Evolutionary conservation across 2,797 vertebrate genomes (phyloP), one percentile per base, ranked within the genome.

Genomic region (Huso huso): DNA sequence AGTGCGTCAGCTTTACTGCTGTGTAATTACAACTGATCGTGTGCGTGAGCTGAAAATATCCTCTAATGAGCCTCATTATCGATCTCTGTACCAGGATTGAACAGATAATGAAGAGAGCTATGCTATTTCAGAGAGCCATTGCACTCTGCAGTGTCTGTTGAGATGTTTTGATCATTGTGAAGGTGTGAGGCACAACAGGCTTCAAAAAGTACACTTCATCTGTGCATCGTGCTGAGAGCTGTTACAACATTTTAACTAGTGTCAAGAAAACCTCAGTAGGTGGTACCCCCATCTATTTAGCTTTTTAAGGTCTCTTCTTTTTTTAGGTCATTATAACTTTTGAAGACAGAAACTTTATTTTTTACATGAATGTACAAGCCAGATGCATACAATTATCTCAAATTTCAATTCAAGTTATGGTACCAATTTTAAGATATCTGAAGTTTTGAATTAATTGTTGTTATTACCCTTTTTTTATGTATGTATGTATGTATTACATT

Each of bases 161-260:
- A 58, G 12, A 70, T 67, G 71, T 78, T 80, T 83, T 84, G 82
- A 83, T 84, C 82, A 80, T 74, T 71, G 74, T 78, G 80, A 83
- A 78, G 78, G 18, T 8, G 64, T 61, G 58, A 77, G 71, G 75
- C 75, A 75, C 85, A 80, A 84, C 81, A 80, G 80, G 77, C 70
- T 74, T 78, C 76, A 83, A 78, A 81, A 81, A 77, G 78, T 83
- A 81, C 79, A 77, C 76, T 76, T 81, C 76, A 75, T 13, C 72
- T 72, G 67, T 78, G 78, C 74, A 75, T 69, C 67, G 80, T 82
- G 81, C 81, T 81, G 82, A 74, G 67, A 11, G 53, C 23, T 70
- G 51, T 73, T 83, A 77, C 77, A 78, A 83, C 71, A 71, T 70
- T 13, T 62, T n/a, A 77, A 73, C 76, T 74, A 59, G 69, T 72